Evolutionary conservation across 2,888 invertebrate species (phyloP).

Genomic region (Aromia moschata): DNA sequence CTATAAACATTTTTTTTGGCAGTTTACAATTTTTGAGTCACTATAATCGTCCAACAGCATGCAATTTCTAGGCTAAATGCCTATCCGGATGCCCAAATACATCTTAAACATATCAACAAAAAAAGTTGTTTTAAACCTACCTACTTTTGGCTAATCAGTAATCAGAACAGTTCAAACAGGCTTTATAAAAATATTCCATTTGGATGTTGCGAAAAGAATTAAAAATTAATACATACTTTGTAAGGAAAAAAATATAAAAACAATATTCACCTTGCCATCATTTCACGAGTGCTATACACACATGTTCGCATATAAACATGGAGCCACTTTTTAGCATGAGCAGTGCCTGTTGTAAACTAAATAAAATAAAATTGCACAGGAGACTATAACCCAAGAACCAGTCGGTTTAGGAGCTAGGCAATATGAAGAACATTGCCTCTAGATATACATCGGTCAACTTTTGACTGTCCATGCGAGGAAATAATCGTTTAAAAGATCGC

Average conservation of each 20-base stretch:
- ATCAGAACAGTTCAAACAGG: no score
- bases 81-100: constrained; percentile 5
- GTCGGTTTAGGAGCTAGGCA: constrained; percentile 36
- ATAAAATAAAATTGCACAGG: constrained; percentile 18
- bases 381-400: constrained; percentile 35
- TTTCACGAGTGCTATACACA: constrained; percentile 7
- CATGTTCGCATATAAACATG: constrained; percentile 14
- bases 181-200: background rate
- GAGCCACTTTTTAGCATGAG: constrained; percentile 18
- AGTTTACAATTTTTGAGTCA: no score
- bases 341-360: constrained; percentile 17
- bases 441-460: constrained; percentile 44
- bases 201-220: no score
- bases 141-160: constrained; percentile 8
- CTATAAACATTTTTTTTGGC: no score
- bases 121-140: constrained; percentile 9
- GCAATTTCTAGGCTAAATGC: background rate
- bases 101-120: constrained; percentile 3
- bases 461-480: constrained; percentile 14
- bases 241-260: no score
- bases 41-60: no score
- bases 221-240: no score
- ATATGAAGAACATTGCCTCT: constrained; percentile 37
- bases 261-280: constrained; percentile 5
- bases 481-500: background rate